Conservation (phyloP, 1,140 invertebrate species). For the Solen grandis region DNA sequence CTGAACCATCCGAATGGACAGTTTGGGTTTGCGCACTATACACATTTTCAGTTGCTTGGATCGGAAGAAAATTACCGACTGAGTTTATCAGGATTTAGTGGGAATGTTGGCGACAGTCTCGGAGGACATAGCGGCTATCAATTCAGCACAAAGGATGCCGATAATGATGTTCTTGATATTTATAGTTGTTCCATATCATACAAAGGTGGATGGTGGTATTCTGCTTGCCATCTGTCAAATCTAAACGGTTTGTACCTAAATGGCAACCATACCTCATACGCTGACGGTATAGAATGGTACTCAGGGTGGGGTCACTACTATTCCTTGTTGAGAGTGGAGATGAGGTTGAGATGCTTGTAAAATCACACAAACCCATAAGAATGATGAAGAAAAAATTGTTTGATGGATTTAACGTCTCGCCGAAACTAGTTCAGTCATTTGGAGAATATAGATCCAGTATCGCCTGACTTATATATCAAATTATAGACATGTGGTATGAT, state of each 20-base stretch:
- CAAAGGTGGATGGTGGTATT: slow-evolving; percentile 14
- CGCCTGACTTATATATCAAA: too few relatives aligned
- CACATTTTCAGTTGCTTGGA: too few relatives aligned
- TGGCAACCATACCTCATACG: neutral
- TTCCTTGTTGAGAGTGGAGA: neutral
- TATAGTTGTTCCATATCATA: neutral
- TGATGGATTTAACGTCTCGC: too few relatives aligned
- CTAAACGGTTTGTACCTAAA: neutral
- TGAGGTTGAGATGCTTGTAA: slow-evolving; percentile 8
- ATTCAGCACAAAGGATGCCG: slow-evolving; percentile 13
- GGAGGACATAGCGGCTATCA: neutral
- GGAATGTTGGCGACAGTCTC: neutral
- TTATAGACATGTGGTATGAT: too few relatives aligned
- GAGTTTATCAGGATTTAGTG: neutral
- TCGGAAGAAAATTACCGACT: neutral
- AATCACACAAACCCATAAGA: too few relatives aligned
- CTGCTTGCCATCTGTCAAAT: neutral
- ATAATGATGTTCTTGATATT: neutral
- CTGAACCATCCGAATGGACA: too few relatives aligned
- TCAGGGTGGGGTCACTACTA: slow-evolving; percentile 9
- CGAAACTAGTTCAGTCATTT: too few relatives aligned
- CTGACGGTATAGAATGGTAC: neutral
- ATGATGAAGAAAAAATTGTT: too few relatives aligned
- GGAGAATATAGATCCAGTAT: too few relatives aligned
- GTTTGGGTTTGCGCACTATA: too few relatives aligned